phyloP scores from a whole-genome alignment of 1,140 invertebrate genomes.

The Cotesia chilonis region DNA sequence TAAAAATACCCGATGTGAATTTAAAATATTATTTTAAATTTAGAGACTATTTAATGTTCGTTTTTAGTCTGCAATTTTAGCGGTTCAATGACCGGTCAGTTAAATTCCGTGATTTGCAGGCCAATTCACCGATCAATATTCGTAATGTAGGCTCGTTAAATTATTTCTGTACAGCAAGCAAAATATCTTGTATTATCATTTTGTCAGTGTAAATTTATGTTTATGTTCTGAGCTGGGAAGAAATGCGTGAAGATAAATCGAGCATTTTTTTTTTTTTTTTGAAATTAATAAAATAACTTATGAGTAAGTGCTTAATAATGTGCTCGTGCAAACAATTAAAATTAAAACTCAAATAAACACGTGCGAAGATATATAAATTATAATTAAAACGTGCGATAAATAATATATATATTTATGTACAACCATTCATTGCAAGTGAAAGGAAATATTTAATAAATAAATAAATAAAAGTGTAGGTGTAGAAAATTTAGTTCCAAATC shows the following conservation, averaged over 20 bases:
- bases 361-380: not conserved
- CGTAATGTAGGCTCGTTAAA: conserved; percentile 21
- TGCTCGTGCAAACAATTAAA: not conserved
- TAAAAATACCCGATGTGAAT: not conserved
- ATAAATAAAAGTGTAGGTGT: not conserved
- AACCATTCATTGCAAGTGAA: too few relatives aligned
- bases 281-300: not conserved
- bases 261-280: not conserved
- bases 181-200: conserved; percentile 1
- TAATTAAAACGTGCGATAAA: not conserved
- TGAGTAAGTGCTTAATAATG: not conserved
- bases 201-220: not conserved
- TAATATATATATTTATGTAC: too few relatives aligned
- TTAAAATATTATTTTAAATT: not conserved
- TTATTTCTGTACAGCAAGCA: not conserved
- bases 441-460: too few relatives aligned
- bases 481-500: conserved; percentile 20
- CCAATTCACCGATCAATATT: conserved; percentile 24
- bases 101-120: conserved; percentile 7
- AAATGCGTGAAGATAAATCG: not conserved
- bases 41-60: too few relatives aligned
- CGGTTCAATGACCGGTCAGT: conserved; percentile 1
- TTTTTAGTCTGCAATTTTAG: too few relatives aligned
- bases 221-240: not conserved
- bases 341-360: not conserved